Evolutionary conservation across 1,140 invertebrate species (phyloP).

Genomic region (Lithobius niger): DNA sequence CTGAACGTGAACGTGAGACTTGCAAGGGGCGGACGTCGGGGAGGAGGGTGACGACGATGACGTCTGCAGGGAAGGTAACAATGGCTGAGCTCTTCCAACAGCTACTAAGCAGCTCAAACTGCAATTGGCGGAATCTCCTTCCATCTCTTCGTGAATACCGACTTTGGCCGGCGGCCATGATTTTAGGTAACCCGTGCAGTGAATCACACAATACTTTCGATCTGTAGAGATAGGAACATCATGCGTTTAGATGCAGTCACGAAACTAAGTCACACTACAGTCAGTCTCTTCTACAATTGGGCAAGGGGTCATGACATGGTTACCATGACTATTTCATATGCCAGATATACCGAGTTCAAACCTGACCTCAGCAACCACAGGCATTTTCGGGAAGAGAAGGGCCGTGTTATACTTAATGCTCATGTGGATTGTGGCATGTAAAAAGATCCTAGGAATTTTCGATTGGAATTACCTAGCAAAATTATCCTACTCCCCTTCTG

Average conservation of each 20-base stretch:
- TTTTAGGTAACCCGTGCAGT: constrained; percentile 83
- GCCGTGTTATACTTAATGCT: too few relatives aligned
- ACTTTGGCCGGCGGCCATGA: constrained; percentile 75
- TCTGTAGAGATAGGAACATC: constrained; percentile 34
- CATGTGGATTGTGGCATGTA: too few relatives aligned
- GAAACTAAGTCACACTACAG: too few relatives aligned
- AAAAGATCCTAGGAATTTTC: too few relatives aligned
- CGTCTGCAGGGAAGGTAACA: constrained; percentile 42
- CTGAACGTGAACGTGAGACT: constrained; percentile 27
- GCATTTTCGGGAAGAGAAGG: too few relatives aligned
- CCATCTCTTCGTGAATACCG: constrained; percentile 24
- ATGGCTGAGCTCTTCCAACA: constrained; percentile 18
- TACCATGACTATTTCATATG: too few relatives aligned
- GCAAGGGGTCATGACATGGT: too few relatives aligned
- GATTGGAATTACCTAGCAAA: too few relatives aligned
- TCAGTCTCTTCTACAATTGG: too few relatives aligned
- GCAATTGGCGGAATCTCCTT: constrained; percentile 50
- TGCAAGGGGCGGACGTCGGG: constrained; percentile 10
- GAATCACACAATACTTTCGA: constrained; percentile 63
- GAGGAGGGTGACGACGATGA: constrained; percentile 48
- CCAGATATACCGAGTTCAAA: too few relatives aligned
- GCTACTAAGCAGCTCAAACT: constrained; percentile 67
- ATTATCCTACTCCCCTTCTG: too few relatives aligned
- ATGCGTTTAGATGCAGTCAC: neutral
- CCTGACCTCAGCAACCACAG: too few relatives aligned